Percentiles rank a stretch among this genome's conserved stretches.
phyloP scores from a whole-genome alignment of 1,140 invertebrate species.

The Agrypnia vestita region DNA sequence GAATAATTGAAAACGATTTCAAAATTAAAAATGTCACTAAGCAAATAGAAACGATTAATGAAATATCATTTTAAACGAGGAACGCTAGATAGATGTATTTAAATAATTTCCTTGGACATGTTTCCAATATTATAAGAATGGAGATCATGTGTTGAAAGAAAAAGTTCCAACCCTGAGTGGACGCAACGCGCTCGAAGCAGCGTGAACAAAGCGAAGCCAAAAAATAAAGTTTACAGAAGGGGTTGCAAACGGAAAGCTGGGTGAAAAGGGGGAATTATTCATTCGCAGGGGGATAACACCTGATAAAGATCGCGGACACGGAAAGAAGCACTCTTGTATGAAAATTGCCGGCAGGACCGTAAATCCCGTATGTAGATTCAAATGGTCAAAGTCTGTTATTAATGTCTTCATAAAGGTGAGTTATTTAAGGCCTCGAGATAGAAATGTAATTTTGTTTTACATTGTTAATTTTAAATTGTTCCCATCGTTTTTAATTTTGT shows the following conservation, averaged over 20 bases:
- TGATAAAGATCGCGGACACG: conserved; percentile 54
- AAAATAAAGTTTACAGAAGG: conserved; percentile 36
- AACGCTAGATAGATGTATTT: too few species aligned
- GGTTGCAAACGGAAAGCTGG: conserved; percentile 23
- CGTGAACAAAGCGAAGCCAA: not conserved
- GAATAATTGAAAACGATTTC: too few species aligned
- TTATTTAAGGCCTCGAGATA: conserved; percentile 38
- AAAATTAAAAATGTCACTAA: too few species aligned
- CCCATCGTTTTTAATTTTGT: conserved; percentile 1
- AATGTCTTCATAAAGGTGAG: conserved; percentile 60
- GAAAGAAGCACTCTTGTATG: conserved; percentile 50
- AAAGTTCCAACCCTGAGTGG: too few species aligned
- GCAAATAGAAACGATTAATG: too few species aligned
- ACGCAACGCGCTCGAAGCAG: too few species aligned
- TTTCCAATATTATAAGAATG: too few species aligned
- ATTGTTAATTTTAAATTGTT: conserved; percentile 16
- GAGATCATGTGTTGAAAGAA: too few species aligned
- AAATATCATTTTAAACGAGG: too few species aligned
- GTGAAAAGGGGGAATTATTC: conserved; percentile 44
- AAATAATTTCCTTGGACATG: too few species aligned
- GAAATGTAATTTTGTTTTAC: conserved; percentile 33
- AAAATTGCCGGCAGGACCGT: conserved; percentile 37
- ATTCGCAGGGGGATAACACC: conserved; percentile 56
- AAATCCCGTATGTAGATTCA: conserved; percentile 53
- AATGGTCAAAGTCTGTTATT: conserved; percentile 57